These are phyloP conservation scores for Pleuronectes platessa DNA, from an alignment of 2,113 vertebrate genomes.

Conservation along the genomic window DNA sequence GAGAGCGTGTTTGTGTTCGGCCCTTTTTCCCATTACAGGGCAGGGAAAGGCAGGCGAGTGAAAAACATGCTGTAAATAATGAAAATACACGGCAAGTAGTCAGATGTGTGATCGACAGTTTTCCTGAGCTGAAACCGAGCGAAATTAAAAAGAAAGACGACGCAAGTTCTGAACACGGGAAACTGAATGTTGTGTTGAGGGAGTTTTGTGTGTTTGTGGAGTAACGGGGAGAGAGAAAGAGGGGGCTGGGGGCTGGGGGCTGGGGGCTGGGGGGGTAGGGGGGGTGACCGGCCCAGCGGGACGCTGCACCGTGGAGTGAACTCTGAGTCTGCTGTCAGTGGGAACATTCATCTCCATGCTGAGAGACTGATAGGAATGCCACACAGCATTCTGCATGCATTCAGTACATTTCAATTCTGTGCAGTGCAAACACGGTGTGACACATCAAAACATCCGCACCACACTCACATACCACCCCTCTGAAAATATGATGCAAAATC, in stretches of 20 bases:
- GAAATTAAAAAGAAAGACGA: constrained; percentile 37
- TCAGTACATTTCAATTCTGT: constrained; percentile 59
- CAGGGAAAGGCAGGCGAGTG: constrained; percentile 31
- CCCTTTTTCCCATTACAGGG: constrained; percentile 52
- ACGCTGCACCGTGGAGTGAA: constrained; percentile 68
- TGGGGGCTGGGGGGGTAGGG: neutral
- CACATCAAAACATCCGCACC: constrained; percentile 40
- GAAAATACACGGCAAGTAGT: constrained; percentile 31
- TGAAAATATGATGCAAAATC: constrained; percentile 2
- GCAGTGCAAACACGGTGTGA: constrained; percentile 41
- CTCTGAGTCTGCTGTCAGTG: constrained; percentile 71
- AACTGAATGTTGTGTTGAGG: constrained; percentile 20
- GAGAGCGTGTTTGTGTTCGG: constrained; percentile 16
- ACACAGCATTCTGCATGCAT: constrained; percentile 69
- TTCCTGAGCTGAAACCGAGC: constrained; percentile 20
- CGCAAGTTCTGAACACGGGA: neutral
- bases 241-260: constrained; percentile 1
- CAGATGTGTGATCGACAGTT: constrained; percentile 20
- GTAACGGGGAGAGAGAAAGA: constrained; percentile 6
- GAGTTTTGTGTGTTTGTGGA: constrained; percentile 34
- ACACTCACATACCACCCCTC: neutral
- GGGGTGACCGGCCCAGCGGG: constrained; percentile 44
- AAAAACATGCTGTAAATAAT: constrained; percentile 24
- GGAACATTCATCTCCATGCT: constrained; percentile 64
- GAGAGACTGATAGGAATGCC: constrained; percentile 79